Evolutionary conservation across 2,888 invertebrate genomes (phyloP).

Genomic region (Heliconius hortense): DNA sequence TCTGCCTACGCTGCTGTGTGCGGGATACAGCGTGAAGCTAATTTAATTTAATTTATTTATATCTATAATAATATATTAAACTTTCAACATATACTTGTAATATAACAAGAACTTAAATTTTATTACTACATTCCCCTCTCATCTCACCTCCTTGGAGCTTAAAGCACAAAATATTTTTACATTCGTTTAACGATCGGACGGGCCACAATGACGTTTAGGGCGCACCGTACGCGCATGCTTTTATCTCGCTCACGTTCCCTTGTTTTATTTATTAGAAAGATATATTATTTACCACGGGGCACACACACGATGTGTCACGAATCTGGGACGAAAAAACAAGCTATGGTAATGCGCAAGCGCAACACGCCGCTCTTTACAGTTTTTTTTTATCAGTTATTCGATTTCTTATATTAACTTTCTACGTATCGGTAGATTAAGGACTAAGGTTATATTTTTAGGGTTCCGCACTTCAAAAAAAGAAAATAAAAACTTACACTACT

Average conservation of each 20-base stretch:
- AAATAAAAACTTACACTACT: no score
- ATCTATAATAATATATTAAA: neutral
- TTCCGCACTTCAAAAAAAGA: no score
- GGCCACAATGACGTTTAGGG: constrained; percentile 73
- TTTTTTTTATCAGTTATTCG: constrained; percentile 60
- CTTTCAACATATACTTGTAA: constrained; percentile 18
- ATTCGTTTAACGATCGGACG: constrained; percentile 77
- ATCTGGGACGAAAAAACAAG: constrained; percentile 73
- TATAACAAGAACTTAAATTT: constrained; percentile 38
- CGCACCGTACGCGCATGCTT: constrained; percentile 78
- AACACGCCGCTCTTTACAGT: constrained; percentile 70
- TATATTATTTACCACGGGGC: constrained; percentile 80
- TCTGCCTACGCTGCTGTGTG: no score
- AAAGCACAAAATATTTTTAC: constrained; percentile 75
- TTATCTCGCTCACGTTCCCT: constrained; percentile 80
- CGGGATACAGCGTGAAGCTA: no score
- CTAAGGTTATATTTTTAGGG: neutral
- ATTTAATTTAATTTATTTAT: no score
- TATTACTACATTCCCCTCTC: constrained; percentile 26
- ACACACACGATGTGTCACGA: constrained; percentile 81
- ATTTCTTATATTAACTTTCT: constrained; percentile 51
- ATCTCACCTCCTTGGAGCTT: constrained; percentile 50
- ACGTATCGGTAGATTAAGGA: constrained; percentile 38
- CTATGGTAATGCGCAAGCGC: constrained; percentile 74
- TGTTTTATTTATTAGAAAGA: constrained; percentile 82